phyloP scores from a whole-genome alignment of 2,888 invertebrate genomes.

The Plagiodera versicolora region DNA sequence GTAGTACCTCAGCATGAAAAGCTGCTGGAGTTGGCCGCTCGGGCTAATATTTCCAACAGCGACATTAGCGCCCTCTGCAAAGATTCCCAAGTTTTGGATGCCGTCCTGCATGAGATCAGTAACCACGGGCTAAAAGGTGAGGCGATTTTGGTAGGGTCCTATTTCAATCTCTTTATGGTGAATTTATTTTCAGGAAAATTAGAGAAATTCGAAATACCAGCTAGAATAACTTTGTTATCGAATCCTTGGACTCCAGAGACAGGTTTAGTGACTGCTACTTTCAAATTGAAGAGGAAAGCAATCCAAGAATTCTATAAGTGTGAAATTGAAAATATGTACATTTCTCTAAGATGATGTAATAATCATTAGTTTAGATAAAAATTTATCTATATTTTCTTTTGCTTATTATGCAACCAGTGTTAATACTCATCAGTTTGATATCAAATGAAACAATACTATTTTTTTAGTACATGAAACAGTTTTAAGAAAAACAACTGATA shows the following conservation, averaged over 20 bases:
- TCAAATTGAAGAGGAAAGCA: constrained; percentile 94
- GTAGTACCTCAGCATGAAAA: constrained; percentile 79
- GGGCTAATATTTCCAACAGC: constrained; percentile 61
- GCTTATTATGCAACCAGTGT: too few species aligned
- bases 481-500: too few species aligned
- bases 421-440: too few species aligned
- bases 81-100: constrained; percentile 70
- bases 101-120: constrained; percentile 78
- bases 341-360: constrained; percentile 41
- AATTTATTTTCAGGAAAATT: constrained; percentile 69
- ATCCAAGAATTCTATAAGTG: constrained; percentile 90
- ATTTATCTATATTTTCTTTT: neutral
- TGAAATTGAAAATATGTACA: constrained; percentile 91
- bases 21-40: constrained; percentile 70
- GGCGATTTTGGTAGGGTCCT: neutral
- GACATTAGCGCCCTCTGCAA: constrained; percentile 76
- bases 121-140: constrained; percentile 85
- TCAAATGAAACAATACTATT: too few species aligned
- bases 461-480: too few species aligned
- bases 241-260: constrained; percentile 97
- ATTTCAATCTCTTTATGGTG: too few species aligned
- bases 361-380: neutral
- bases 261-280: constrained; percentile 95
- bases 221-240: constrained; percentile 80
- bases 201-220: constrained; percentile 89